Percentiles rank a stretch among this genome's conserved stretches.
Conservation (phyloP, 2,113 vertebrate genomes). For the Cariama cristata region DNA sequence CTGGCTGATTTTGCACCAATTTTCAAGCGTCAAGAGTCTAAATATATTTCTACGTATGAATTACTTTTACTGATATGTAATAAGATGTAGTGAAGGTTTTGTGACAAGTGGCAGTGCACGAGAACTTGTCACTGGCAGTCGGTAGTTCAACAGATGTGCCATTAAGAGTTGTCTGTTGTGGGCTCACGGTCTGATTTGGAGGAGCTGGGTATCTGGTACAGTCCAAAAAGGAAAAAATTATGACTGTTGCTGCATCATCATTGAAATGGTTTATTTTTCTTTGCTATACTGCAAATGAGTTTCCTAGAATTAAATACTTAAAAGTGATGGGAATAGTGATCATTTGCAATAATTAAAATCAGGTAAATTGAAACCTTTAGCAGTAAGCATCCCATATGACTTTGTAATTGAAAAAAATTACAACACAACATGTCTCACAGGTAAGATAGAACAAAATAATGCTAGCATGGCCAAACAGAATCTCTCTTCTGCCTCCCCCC, state of each 20-base stretch:
- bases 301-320: slow-evolving; percentile 8
- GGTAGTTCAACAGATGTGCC: not conserved
- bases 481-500: not conserved
- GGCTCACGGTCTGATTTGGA: not conserved
- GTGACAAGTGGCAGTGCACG: not conserved
- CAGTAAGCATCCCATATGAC: not conserved
- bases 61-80: not conserved
- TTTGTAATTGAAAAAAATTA: not conserved
- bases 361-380: slow-evolving; percentile 6
- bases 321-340: not conserved
- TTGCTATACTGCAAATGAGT: not conserved
- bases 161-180: not conserved
- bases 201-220: not conserved
- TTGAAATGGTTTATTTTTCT: not conserved
- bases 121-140: not conserved
- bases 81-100: not conserved
- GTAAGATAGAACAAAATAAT: not conserved
- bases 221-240: not conserved
- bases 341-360: slow-evolving; percentile 12
- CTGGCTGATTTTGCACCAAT: not conserved
- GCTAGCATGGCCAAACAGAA: not conserved
- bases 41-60: not conserved
- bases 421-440: not conserved
- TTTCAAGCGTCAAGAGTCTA: not conserved
- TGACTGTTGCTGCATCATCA: not conserved